Conservation (phyloP, 2,113 vertebrate genomes). For the Pygoscelis antarcticus region DNA sequence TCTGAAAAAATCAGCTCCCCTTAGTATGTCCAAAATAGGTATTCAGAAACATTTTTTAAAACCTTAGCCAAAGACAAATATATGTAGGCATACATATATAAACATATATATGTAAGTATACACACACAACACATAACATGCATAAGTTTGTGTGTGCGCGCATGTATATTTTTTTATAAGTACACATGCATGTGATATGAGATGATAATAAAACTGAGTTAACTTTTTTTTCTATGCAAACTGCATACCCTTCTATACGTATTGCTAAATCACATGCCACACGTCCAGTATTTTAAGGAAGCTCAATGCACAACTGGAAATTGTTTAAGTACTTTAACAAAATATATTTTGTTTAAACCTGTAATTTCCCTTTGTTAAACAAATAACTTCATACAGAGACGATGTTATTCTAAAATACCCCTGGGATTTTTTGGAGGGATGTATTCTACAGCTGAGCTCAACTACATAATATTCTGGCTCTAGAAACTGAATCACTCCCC, state of each 20-base stretch:
- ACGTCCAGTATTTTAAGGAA: not conserved
- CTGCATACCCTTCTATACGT: not conserved
- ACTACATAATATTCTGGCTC: not conserved
- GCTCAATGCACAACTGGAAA: not conserved
- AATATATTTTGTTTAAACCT: not conserved
- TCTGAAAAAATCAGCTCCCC: not conserved
- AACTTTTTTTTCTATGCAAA: not conserved
- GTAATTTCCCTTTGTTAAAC: not conserved
- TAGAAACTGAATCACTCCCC: not conserved
- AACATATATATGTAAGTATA: not conserved
- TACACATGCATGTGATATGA: not conserved
- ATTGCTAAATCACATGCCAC: not conserved
- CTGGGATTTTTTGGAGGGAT: not conserved
- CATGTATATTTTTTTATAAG: not conserved
- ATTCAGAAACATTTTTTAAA: not conserved
- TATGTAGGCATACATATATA: not conserved
- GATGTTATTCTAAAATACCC: not conserved
- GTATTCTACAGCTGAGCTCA: not conserved
- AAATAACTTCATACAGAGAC: not conserved
- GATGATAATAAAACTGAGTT: not conserved
- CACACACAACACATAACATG: accelerated
- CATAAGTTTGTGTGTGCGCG: not conserved
- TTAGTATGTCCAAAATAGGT: not conserved
- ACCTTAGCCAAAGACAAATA: not conserved
- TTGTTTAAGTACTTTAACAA: not conserved